Base-by-base conservation (phyloP, 92 coral and sea anemone genomes). In the Palythoa caribaeorum region DNA sequence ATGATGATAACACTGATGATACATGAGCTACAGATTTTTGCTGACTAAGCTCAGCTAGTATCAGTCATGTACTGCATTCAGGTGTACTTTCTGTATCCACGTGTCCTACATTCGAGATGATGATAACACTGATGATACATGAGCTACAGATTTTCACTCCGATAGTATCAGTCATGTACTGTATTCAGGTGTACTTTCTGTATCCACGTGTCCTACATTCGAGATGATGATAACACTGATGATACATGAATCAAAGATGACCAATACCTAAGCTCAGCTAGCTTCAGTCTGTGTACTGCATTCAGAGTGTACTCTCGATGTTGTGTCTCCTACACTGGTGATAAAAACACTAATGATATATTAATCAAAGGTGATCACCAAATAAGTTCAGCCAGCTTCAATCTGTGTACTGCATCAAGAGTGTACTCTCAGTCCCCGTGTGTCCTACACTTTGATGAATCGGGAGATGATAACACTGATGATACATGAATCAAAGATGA, bases 351-450 rank as follows among this genome's bases (percentile, higher is more conserved):
- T 1, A 38, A 79, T 86, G 39, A 59, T 1, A 38, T 17, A 1
- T 79, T 71, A 59, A 1, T 3, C 3, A 14, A 2, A 37, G 20
- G 5, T 3, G 10, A 54, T 54, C 10, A 54, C 0, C 2, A 1
- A 14, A 7, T 54, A 54, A 44, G 1, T 7, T n/a, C n/a, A n/a
- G n/a, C n/a, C 48, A 7, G 48, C 48, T 8, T 10, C 14, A 15
- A 14, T 54, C 62, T 54, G 62, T 54, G 2, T 54, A 54, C 62
- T 54, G 48, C 48, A 44, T 89, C 90, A 96, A 55, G 92, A 90
- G 71, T 96, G 99, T 77, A 90, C 98, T 6, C 84, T 95, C 55
- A 92, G 94, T 70, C 94, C 95, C 72, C 89, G 92, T 63, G 96
- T 96, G 2, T 57, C 94, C 59, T 94, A 90, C 72, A 79, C 87